Evolutionary conservation across 1,140 invertebrate genomes (phyloP), one percentile per base, ranked within the genome.

Genomic region (Plutomurus gul): DNA sequence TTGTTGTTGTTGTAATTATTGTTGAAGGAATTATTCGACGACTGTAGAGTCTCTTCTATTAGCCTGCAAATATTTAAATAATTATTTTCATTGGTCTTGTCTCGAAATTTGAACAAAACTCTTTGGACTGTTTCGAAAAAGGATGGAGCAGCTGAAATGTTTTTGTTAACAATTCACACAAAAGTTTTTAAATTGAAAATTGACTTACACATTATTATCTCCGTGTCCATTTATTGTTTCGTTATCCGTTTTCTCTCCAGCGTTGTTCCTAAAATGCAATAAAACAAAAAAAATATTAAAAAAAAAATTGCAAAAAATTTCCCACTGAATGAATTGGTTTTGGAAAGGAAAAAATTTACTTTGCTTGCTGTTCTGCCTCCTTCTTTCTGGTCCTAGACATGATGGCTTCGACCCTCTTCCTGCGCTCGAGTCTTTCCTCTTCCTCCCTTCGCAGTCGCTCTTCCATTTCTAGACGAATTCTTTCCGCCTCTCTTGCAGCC

Each of bases 371-470:
- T 51, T 79, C 77, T 27, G 70, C 70, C 18, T 72, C 70, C 70
- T 72, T 72, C 70, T 72, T 91, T 79, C 93, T 89, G 56, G 93
- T 95, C 83, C 93, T 88, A 40, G 90, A 88, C 93, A 95, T 95
- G 81, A 95, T 95, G 51, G 92, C 93, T 86, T 94, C 93, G 3
- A 95, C 93, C 71, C 93, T 88, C 85, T 92, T 93, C 60, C 92
- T 90, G 82, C 93, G 88, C 51, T 90, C 91, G 84, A 92, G 90
- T 81, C 93, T 87, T 84, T 94, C 93, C 85, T 93, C 92, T 84
- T 94, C 93, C 86, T 95, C 93, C 81, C 91, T 91, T 84, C 92
- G 91, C 37, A 93, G 87, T 79, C 91, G 89, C 84, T 93, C 91
- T 80, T 92, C 92, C 83, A 92, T 91, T 86, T 94, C 93, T 82